Evolutionary conservation across 2,888 invertebrate species (phyloP).

Genomic region (Heteropelma amictum): DNA sequence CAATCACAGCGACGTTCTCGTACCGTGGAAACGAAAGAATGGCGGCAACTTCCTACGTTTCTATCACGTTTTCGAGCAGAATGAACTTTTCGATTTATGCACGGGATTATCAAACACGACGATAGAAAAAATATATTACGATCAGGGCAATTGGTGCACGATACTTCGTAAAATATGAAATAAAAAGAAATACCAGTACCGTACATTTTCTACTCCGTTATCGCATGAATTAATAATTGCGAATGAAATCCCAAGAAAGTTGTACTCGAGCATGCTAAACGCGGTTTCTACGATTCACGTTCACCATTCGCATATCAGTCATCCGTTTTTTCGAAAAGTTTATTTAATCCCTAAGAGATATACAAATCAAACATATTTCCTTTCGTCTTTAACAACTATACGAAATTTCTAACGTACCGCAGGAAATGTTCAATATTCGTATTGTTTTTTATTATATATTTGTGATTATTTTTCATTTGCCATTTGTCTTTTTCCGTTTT

Average conservation of each 20-base stretch:
- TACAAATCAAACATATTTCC: conserved; percentile 82
- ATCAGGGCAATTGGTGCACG: conserved; percentile 98
- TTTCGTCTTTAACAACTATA: conserved; percentile 75
- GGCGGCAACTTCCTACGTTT: conserved; percentile 84
- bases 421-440: conserved; percentile 76
- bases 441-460: conserved; percentile 49
- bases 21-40: conserved; percentile 93
- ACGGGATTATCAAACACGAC: conserved; percentile 78
- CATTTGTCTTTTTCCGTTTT: conserved; percentile 55
- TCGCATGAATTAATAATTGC: no score
- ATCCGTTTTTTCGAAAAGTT: conserved; percentile 79
- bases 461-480: conserved; percentile 42
- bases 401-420: conserved; percentile 80
- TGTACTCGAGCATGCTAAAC: neutral
- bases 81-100: conserved; percentile 87
- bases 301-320: no score
- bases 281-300: neutral
- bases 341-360: conserved; percentile 82
- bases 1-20: conserved; percentile 92
- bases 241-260: neutral
- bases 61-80: conserved; percentile 95
- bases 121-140: conserved; percentile 89
- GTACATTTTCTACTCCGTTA: no score
- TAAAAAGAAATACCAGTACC: no score
- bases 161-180: conserved; percentile 83